Conservation (phyloP, 2,888 invertebrate genomes). For the Candidula unifasciata region DNA sequence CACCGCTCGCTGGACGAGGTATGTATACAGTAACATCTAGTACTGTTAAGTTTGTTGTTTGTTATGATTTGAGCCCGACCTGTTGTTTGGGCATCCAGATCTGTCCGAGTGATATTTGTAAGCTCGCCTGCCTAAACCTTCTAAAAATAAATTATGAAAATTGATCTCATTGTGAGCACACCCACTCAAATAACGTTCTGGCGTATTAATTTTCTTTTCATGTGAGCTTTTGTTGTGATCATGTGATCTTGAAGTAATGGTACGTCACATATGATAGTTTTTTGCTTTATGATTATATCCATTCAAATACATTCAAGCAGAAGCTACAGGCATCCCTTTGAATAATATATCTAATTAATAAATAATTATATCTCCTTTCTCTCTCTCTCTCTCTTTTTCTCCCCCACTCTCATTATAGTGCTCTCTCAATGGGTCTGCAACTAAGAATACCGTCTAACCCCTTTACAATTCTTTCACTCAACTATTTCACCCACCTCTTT, state of each 20-base stretch:
- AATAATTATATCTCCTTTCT: too few species aligned
- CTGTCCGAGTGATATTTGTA: not conserved
- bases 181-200: not conserved
- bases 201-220: not conserved
- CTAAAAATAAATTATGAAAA: conserved; percentile 30
- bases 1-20: conserved; percentile 29
- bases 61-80: too few species aligned
- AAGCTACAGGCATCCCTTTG: too few species aligned
- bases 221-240: not conserved
- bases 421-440: too few species aligned
- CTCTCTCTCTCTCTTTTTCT: too few species aligned
- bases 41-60: too few species aligned
- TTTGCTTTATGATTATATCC: not conserved
- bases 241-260: not conserved
- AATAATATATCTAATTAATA: too few species aligned
- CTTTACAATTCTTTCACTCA: too few species aligned
- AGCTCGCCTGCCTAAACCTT: not conserved
- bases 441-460: too few species aligned
- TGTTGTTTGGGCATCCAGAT: too few species aligned
- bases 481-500: too few species aligned
- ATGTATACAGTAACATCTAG: not conserved
- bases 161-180: not conserved
- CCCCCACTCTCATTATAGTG: too few species aligned
- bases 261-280: not conserved
- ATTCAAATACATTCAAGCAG: not conserved